Evolutionary conservation across 2,113 vertebrate species (phyloP).

Genomic region (Trematomus loennbergii): DNA sequence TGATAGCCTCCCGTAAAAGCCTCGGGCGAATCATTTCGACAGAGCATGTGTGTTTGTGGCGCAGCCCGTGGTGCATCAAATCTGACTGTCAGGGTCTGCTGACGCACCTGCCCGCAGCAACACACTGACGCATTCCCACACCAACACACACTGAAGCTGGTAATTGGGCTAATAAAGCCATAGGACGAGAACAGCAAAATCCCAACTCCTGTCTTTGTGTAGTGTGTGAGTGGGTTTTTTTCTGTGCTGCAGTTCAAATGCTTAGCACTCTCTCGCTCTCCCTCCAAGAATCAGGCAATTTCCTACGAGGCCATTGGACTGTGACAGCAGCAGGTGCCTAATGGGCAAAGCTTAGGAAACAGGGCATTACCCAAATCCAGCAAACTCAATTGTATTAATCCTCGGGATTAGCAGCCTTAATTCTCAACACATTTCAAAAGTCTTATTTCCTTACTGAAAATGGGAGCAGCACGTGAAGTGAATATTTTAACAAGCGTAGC

Average conservation of each 20-base stretch:
- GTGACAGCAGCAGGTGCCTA: constrained; percentile 80
- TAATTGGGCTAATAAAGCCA: constrained; percentile 77
- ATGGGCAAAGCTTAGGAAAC: constrained; percentile 79
- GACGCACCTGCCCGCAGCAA: constrained; percentile 65
- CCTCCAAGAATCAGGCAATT: constrained; percentile 76
- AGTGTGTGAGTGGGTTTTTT: constrained; percentile 38
- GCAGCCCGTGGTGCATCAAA: constrained; percentile 76
- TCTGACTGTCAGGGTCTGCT: constrained; percentile 78
- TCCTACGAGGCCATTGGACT: constrained; percentile 66
- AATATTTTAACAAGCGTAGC: constrained; percentile 49
- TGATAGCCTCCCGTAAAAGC: constrained; percentile 53
- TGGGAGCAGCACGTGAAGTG: constrained; percentile 53
- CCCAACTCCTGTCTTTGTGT: constrained; percentile 60
- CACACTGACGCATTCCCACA: constrained; percentile 9
- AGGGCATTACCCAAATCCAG: constrained; percentile 79
- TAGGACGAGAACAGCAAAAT: constrained; percentile 70
- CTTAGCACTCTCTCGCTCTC: constrained; percentile 47
- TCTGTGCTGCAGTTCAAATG: constrained; percentile 61
- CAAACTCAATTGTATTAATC: constrained; percentile 85
- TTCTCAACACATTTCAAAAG: constrained; percentile 78
- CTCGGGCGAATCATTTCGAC: constrained; percentile 66
- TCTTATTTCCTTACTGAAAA: constrained; percentile 74
- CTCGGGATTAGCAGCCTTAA: constrained; percentile 79
- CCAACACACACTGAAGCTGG: constrained; percentile 29
- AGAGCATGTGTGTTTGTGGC: constrained; percentile 65